These are phyloP conservation scores for Percopsis transmontana DNA, from an alignment of 2,113 vertebrate genomes.

Conservation along the genomic window DNA sequence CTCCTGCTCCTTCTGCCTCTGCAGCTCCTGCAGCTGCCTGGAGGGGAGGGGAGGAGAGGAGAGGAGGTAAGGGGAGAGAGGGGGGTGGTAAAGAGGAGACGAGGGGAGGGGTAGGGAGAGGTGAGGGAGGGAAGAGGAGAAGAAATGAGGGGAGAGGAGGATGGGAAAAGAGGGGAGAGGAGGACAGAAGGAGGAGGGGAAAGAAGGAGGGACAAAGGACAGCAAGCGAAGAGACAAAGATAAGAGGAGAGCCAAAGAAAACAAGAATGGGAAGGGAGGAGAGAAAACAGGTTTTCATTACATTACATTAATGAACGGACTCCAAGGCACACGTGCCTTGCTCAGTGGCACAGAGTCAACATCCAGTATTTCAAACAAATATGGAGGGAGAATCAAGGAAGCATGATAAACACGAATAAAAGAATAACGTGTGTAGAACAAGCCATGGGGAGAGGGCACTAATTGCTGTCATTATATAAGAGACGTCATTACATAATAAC, in stretches of 20 bases:
- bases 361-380: too few species aligned
- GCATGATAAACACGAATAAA: not conserved
- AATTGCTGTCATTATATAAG: slow-evolving; percentile 36
- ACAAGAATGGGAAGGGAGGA: too few species aligned
- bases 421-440: not conserved
- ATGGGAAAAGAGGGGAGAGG: not conserved
- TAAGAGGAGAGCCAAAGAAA: too few species aligned
- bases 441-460: not conserved
- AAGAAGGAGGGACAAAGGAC: not conserved
- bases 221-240: too few species aligned
- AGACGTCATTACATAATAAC: slow-evolving; percentile 34
- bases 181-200: not conserved
- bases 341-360: too few species aligned
- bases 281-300: not conserved
- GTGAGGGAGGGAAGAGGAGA: not conserved
- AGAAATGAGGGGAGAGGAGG: not conserved
- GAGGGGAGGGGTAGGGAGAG: not conserved
- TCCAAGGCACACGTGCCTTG: too few species aligned
- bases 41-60: not conserved
- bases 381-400: too few species aligned
- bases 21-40: slow-evolving; percentile 95
- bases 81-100: not conserved
- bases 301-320: too few species aligned
- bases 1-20: slow-evolving; percentile 90
- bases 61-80: not conserved